Base-by-base conservation (phyloP, 2,797 vertebrate species). In the Caiman crocodilus region DNA sequence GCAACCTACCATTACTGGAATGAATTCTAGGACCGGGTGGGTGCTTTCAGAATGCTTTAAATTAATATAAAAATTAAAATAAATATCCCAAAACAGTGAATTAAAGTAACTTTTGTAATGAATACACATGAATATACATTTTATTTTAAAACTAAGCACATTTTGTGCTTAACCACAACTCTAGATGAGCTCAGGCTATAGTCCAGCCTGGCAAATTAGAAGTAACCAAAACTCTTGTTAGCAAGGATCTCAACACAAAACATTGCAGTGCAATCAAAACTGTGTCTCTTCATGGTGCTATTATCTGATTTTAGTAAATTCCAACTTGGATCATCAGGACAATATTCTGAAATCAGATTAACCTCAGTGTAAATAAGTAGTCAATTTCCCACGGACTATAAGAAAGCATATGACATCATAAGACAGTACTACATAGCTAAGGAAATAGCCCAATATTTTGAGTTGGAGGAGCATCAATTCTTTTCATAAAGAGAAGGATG, bases 381-480 rank as follows among this genome's bases (percentile, higher is more conserved):
- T 42, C 1, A 2, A 60, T 42, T 76, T 85, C 77, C 63, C 65
- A 23, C 16, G 75, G 78, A 23, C 26, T 94, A 50, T 75, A 69
- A 58, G 61, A 79, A 94, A 85, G 64, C n/a, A 65, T 17, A 30
- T 30, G n/a, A 88, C 1, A 28, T 94, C 73, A 1, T 75, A 85
- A 81, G 1, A 79, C 55, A 65, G 30, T 65, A 26, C 88, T 92
- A 81, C 30, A 59, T 7, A 79, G 11, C 21, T 84, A 4, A 82
- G 35, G 88, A 81, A 57, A 89, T 50, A 5, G 78, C 28, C 8
- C 16, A 50, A 75, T 42, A 76, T 65, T 78, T 65, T 30, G 67
- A 92, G 56, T 83, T 93, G 91, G 90, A 14, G 88, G n/a, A 82
- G 17, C 65, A 90, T 50, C 42, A 50, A 50, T 50, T 50, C 42